Evolutionary conservation across 2,113 vertebrate species (phyloP).

Genomic region (Phaethornis superciliosus): DNA sequence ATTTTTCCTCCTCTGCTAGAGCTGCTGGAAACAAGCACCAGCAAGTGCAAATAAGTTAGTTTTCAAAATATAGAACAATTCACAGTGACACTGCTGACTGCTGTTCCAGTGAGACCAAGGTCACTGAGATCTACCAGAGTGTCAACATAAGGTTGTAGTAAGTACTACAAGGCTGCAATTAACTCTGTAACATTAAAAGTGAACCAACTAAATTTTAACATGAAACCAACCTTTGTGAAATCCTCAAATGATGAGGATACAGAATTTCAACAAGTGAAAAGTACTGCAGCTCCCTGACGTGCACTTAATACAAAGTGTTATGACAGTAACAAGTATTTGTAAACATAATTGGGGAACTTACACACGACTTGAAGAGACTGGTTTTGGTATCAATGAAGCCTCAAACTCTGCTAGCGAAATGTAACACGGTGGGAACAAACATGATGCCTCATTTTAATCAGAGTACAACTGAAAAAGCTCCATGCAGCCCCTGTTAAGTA

Average conservation of each 20-base stretch:
- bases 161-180: background rate
- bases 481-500: background rate
- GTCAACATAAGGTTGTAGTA: background rate
- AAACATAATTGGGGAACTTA: background rate
- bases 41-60: background rate
- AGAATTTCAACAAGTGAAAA: background rate
- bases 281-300: background rate
- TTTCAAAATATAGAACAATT: background rate
- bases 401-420: background rate
- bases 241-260: accelerated
- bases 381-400: background rate
- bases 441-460: background rate
- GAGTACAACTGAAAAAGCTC: background rate
- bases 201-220: background rate
- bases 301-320: background rate
- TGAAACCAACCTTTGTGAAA: background rate
- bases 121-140: background rate
- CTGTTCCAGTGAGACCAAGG: background rate
- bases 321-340: background rate
- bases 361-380: background rate
- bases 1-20: background rate
- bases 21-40: background rate
- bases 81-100: background rate
- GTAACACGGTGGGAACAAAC: background rate
- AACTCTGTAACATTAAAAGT: background rate